A percentile compares a stretch with the other conserved stretches of the same genome.
phyloP scores from a whole-genome alignment of 2,797 vertebrate species.

The Pogonophryne albipinna region DNA sequence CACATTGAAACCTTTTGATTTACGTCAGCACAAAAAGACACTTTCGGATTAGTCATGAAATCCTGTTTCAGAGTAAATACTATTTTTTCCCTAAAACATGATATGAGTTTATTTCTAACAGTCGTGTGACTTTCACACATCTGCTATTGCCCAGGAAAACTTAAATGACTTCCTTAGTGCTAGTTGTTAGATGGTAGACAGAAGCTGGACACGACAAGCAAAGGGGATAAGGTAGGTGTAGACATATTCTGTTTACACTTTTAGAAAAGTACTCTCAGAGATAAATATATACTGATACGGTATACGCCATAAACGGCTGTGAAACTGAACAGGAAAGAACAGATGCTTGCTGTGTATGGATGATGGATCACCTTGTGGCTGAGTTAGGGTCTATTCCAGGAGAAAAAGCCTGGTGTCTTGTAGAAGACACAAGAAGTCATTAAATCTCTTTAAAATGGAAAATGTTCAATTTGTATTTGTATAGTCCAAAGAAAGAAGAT shows the following conservation, averaged over 20 bases:
- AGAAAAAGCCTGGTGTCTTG: slow-evolving; percentile 17
- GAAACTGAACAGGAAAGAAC: slow-evolving; percentile 48
- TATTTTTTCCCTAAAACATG: background rate
- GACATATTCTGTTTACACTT: background rate
- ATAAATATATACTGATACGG: slow-evolving; percentile 5
- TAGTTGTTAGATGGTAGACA: background rate
- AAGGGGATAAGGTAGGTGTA: background rate
- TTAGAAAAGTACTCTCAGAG: slow-evolving; percentile 3
- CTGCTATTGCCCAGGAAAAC: background rate
- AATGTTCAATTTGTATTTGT: slow-evolving; percentile 27
- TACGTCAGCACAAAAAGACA: background rate
- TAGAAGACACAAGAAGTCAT: slow-evolving; percentile 27
- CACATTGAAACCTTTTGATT: slow-evolving; percentile 14
- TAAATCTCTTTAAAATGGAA: slow-evolving; percentile 43
- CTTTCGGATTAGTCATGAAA: background rate
- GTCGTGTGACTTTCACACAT: background rate
- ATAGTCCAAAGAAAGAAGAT: slow-evolving; percentile 22
- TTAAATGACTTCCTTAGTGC: background rate
- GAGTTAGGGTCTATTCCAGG: slow-evolving; percentile 30
- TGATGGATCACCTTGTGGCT: slow-evolving; percentile 45
- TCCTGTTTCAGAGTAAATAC: slow-evolving; percentile 11
- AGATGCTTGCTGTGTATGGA: slow-evolving; percentile 24
- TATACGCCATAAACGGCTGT: slow-evolving; percentile 3
- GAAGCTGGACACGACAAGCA: background rate
- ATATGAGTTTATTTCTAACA: background rate